Conservation (phyloP, 2,113 vertebrate species). For the Ctenodactylus gundi region DNA sequence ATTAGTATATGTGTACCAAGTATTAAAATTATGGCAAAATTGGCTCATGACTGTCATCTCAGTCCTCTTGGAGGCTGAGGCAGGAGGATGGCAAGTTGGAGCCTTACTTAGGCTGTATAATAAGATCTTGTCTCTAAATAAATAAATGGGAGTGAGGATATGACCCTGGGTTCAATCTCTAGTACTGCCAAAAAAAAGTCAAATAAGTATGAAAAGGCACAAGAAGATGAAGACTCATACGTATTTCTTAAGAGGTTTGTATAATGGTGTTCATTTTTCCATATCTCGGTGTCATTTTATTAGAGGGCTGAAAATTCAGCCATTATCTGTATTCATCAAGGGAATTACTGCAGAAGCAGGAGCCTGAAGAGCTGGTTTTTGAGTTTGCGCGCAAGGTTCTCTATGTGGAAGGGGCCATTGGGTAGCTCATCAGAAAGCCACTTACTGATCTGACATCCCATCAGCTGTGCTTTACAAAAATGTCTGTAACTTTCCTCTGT, state of each 20-base stretch:
- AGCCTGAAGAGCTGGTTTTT: constrained; percentile 22
- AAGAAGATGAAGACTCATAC: constrained; percentile 10
- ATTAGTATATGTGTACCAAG: not conserved
- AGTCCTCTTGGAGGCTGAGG: not conserved
- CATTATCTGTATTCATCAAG: not conserved
- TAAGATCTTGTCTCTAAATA: not conserved
- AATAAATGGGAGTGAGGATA: too few relatives aligned
- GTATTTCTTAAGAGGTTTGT: not conserved
- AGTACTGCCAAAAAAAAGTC: not conserved
- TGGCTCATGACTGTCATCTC: not conserved
- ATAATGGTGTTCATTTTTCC: not conserved
- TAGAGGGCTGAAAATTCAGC: not conserved
- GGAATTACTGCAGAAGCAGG: not conserved
- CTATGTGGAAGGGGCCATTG: not conserved
- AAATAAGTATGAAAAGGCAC: not conserved
- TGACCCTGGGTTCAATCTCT: not conserved
- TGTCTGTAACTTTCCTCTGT: not conserved
- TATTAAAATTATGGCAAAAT: not conserved
- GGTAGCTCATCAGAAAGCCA: not conserved
- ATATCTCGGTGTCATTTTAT: not conserved
- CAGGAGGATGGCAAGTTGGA: not conserved
- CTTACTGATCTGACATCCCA: not conserved
- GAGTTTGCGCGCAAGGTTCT: not conserved
- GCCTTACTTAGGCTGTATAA: not conserved
- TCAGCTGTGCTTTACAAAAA: not conserved